Evolutionary conservation across 2,797 vertebrate species (phyloP), one percentile per base, ranked within the genome.

Genomic region (Menidia menidia): DNA sequence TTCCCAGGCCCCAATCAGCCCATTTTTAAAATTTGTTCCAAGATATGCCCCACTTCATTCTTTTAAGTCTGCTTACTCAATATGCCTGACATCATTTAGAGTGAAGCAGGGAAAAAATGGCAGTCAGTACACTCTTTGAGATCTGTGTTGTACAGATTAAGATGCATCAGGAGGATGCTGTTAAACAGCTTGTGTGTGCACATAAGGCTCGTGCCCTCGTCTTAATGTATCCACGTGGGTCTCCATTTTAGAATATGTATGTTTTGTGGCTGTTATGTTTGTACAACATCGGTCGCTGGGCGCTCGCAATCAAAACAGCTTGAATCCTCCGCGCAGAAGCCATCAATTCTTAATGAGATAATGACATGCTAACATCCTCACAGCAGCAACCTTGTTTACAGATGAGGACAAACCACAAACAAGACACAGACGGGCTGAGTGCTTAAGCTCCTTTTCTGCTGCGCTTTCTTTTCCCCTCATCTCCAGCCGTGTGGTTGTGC

Each of bases 321-420:
- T 72, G 84, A 88, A 80, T 72, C 81, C 67, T 75, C 80, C 11
- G 78, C 48, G 77, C 86, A 79, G 84, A 87, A 89, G 81, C 88
- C 88, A 89, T 93, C 89, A 88, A 89, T 91, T 91, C 83, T 85
- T 94, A 93, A 92, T 92, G 91, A 92, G 92, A 83, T 93, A 93
- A 94, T 93, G 82, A 89, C 88, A 87, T 66, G 85, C 73, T 87
- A 80, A 84, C 87, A 71, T 64, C 61, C 85, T 89, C 78, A 6
- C 86, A 85, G 89, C 86, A 68, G 88, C 85, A 71, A 84, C 86
- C 78, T 78, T 90, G 90, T 93, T 94, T 92, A 90, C 86, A 92
- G 81, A 90, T 73, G 82, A 81, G 83, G 79, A 86, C 85, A 84
- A 88, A 90, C 90, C 91, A 86, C 92, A 90, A 93, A 92, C 89